These are phyloP conservation scores for Listrodromus nycthemerus DNA, from an alignment of 2,888 invertebrate genomes.

Conservation along the genomic window DNA sequence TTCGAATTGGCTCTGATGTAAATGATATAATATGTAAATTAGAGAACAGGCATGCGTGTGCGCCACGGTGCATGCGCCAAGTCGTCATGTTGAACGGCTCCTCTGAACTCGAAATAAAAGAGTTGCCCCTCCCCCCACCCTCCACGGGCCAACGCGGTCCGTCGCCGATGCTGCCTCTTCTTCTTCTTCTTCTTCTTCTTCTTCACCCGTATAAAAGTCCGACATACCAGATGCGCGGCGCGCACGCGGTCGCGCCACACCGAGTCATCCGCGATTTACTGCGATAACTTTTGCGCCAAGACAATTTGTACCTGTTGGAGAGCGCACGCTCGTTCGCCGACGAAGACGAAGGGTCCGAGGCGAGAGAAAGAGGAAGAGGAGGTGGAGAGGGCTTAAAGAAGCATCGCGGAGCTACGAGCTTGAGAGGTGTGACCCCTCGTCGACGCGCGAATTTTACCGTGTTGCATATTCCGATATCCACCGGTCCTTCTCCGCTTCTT, in stretches of 20 bases:
- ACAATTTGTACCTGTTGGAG: conserved; percentile 81
- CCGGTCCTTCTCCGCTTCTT: not conserved
- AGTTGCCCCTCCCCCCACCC: not conserved
- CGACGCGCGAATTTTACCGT: conserved; percentile 67
- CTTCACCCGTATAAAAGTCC: conserved; percentile 71
- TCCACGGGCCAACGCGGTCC: not conserved
- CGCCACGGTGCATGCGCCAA: not conserved
- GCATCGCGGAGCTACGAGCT: conserved; percentile 58
- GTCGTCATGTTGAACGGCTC: not conserved
- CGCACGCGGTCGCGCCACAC: conserved; percentile 58
- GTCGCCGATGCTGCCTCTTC: no score
- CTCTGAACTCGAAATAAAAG: not conserved
- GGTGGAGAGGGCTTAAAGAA: conserved; percentile 46
- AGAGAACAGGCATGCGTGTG: not conserved
- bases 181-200: not conserved
- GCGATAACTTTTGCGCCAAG: conserved; percentile 79
- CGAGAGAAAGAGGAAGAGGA: conserved; percentile 22
- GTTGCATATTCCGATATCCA: not conserved
- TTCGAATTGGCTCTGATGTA: not conserved
- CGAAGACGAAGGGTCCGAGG: conserved; percentile 51
- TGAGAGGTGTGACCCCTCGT: conserved; percentile 70
- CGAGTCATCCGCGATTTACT: conserved; percentile 81
- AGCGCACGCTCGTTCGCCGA: conserved; percentile 54
- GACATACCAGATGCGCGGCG: conserved; percentile 79
- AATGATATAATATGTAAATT: conserved; percentile 6